Conservation (phyloP, 64 coral and sea anemone species). For the Porites australiensis region DNA sequence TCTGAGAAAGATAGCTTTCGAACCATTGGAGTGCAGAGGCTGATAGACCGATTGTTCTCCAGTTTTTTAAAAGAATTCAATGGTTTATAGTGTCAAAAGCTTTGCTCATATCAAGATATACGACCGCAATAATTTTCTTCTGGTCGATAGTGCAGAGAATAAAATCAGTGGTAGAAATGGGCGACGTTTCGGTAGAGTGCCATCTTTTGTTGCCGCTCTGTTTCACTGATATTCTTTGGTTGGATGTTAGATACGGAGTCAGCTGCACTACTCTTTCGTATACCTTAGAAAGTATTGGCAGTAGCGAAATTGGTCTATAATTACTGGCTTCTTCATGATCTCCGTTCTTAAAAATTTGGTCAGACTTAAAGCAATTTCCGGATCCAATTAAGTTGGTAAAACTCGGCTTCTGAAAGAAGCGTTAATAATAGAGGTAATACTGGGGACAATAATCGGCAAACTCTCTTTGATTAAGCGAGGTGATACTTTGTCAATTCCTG, state of each 20-base stretch:
- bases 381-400: no score
- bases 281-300: conserved; percentile 14
- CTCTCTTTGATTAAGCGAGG: not conserved
- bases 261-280: not conserved
- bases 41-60: not conserved
- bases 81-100: conserved; percentile 58
- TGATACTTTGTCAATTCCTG: not conserved
- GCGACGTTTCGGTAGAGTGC: not conserved
- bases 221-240: not conserved
- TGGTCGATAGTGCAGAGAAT: conserved; percentile 10
- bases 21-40: conserved; percentile 29
- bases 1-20: conserved; percentile 36
- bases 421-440: no score
- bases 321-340: conserved; percentile 19
- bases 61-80: conserved; percentile 27
- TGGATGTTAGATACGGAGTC: not conserved
- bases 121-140: conserved; percentile 11
- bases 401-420: no score
- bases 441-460: no score
- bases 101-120: conserved; percentile 56
- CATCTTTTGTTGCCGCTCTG: conserved; percentile 48
- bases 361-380: not conserved
- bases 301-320: not conserved
- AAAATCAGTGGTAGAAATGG: not conserved
- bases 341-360: not conserved